Base-by-base conservation (phyloP, 2,113 vertebrate species). In the Callocephalon fimbriatum region DNA sequence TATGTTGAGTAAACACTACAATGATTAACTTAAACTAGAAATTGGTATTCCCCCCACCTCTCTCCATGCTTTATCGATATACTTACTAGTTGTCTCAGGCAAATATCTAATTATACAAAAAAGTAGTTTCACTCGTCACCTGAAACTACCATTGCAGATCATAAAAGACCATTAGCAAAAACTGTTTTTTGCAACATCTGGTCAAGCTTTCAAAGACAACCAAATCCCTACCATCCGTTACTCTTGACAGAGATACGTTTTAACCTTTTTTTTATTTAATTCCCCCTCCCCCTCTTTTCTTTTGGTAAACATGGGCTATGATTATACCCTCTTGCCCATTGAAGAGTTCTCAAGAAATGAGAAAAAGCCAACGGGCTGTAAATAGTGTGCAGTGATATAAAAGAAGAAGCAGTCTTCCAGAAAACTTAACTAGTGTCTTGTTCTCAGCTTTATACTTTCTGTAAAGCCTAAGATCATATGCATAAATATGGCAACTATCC, bases 361-460 rank as follows among this genome's bases (percentile, higher is more conserved):
- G 71, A 83, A 86, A 16, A 45, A 86, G 71, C 27, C 56, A 87
- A 56, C 25, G n/a, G 77, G 37, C 40, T 86, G 27, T 66, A 79
- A 78, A 89, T 66, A 88, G 66, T 35, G 37, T 79, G 74, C 4
- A 4, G 27, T 35, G 15, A 87, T 48, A 71, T 3, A 87, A 73
- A 91, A 81, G 42, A 63, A 91, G 29, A 42, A 83, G 50, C 15
- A 32, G 58, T 62, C n/a, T 72, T 45, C 51, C 10, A 50, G 44
- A 86, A 87, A 92, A 84, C 47, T 40, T 15, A 76, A 61, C 45
- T 94, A 96, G 90, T 94, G 91, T 97, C 48, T 67, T 61, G 10
- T 45, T 38, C 74, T 26, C 16, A 77, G 59, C 67, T 90, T 80
- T 65, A 84, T 1, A 4, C 27, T 62, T 86, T 51, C 76, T 56